Percentiles rank a stretch among this genome's conserved stretches.
Evolutionary conservation across 2,888 invertebrate species (phyloP).

Genomic region (Erebia epiphron): DNA sequence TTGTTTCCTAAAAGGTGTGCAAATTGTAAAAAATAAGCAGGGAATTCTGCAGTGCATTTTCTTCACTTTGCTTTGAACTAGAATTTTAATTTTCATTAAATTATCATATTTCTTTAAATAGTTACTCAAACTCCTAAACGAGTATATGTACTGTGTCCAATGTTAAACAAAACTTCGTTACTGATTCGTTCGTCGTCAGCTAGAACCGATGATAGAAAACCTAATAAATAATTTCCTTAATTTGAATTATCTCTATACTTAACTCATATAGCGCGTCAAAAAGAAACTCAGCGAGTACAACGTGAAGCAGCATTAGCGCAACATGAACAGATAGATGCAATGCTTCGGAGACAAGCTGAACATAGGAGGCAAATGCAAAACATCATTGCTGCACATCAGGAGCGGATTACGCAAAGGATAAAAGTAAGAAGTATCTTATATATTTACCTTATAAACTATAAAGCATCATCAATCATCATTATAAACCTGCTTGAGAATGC

Average conservation of each 20-base stretch:
- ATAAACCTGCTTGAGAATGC: not conserved
- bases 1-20: no score
- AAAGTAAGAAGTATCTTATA: constrained; percentile 60
- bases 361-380: constrained; percentile 83
- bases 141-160: no score
- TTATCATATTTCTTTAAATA: no score
- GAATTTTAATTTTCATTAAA: no score
- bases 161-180: no score
- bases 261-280: constrained; percentile 63
- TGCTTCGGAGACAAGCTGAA: constrained; percentile 80
- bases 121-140: no score
- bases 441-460: not conserved
- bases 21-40: no score
- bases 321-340: constrained; percentile 77
- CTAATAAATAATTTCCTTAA: no score
- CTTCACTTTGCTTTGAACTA: no score
- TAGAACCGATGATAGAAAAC: no score
- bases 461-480: not conserved
- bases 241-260: not conserved
- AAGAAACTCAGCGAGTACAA: constrained; percentile 73
- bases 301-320: constrained; percentile 79
- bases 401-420: constrained; percentile 84
- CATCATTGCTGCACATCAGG: constrained; percentile 83
- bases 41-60: no score
- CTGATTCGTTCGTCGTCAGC: no score